Percentiles rank a stretch among this genome's conserved stretches.
phyloP scores from a whole-genome alignment of 2,888 invertebrate genomes.

The Agriotes lineatus region DNA sequence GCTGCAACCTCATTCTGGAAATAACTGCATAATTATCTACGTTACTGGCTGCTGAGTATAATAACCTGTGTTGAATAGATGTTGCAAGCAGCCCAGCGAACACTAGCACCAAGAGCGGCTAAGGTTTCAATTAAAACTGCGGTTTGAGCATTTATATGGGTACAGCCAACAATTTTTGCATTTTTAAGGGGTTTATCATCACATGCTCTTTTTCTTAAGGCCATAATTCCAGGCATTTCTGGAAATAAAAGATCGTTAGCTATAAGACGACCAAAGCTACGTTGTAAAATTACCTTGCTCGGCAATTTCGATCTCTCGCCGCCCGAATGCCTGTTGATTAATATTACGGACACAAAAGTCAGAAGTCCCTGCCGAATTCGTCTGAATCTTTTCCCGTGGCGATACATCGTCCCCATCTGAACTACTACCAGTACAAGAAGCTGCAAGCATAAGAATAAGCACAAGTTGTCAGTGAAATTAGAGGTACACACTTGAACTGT shows the following conservation, averaged over 20 bases:
- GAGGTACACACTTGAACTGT: slow-evolving; percentile 81
- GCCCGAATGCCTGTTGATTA: slow-evolving; percentile 92
- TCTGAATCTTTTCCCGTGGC: slow-evolving; percentile 93
- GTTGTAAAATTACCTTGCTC: slow-evolving; percentile 79
- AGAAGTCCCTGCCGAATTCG: slow-evolving; percentile 84
- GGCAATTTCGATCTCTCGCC: slow-evolving; percentile 97
- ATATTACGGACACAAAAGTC: slow-evolving; percentile 97
- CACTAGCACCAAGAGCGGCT: slow-evolving; percentile 88
- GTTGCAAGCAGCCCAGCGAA: slow-evolving; percentile 98
- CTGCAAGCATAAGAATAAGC: slow-evolving; percentile 49
- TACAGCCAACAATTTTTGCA: slow-evolving; percentile 95
- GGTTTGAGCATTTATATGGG: slow-evolving; percentile 98
- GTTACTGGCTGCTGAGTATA: no score
- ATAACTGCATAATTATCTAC: slow-evolving; percentile 10
- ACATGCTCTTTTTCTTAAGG: slow-evolving; percentile 88
- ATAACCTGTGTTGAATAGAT: slow-evolving; percentile 97
- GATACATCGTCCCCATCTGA: slow-evolving; percentile 95
- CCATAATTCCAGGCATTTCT: slow-evolving; percentile 99
- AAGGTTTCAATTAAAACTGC: slow-evolving; percentile 95
- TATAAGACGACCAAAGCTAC: no score
- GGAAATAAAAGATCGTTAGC: no score
- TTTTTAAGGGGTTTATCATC: slow-evolving; percentile 96
- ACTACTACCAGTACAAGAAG: slow-evolving; percentile 82
- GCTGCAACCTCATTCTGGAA: slow-evolving; percentile 95
- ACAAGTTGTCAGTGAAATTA: background rate